Base-by-base conservation (phyloP, 1,140 invertebrate genomes). In the Heliconius hewitsoni region DNA sequence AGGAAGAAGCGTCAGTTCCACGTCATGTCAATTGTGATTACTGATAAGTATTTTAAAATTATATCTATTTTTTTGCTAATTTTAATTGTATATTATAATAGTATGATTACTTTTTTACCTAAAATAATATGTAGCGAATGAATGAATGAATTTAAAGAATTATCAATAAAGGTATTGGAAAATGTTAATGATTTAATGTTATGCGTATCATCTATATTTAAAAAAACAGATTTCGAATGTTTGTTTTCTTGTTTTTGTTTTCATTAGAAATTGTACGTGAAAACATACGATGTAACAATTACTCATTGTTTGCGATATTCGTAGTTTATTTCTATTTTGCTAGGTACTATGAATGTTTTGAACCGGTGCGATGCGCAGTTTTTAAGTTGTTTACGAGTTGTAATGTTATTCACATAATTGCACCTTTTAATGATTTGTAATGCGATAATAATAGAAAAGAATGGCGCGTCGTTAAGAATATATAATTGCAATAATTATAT, bases 261-360 rank as follows among this genome's bases (percentile, higher is more conserved):
- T 27, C 8, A 8, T 76, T 70, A 30, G 8, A 16, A 76, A 19
- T 27, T 4, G 60, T 13, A 50, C 60, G 60, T 66, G 42, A 66
- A 76, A 46, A 66, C 37, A 76, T 76, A 11, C 74, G 74, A 71
- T 76, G 74, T 71, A 76, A 13, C 13, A 30, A n/a, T 57, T 60
- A 74, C 52, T 55, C 73, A 74, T 74, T 74, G 73, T 74, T 74
- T 74, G 73, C 60, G 39, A 74, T 52, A 34, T 23, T 60, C 3
- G 18, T 30, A 74, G 9, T 23, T 39, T 74, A 74, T 74, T 76
- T 76, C 37, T 76, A 42, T 42, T 52, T 52, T 18, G 34, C 18
- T 70, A 66, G n/a, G n/a, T 37, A 72, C 46, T 76, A 39, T 9
- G 39, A 60, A 70, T 76, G 39, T 76, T 76, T 71, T 71, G 16